Conservation (phyloP, 2,113 vertebrate genomes). For the Merops nubicus region DNA sequence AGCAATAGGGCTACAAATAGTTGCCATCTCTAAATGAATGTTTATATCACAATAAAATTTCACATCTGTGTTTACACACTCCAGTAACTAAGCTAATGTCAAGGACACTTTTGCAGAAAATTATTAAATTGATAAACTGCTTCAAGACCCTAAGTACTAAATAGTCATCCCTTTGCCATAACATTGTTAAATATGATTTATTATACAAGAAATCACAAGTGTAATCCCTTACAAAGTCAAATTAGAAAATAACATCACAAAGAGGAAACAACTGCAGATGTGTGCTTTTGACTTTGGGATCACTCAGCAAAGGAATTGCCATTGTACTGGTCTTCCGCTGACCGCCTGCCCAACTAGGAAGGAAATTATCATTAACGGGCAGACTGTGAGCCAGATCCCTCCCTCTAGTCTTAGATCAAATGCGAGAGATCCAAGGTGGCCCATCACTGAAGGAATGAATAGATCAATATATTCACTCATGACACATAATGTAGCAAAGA, state of each 20-base stretch:
- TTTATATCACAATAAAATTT: conserved; percentile 60
- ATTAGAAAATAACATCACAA: neutral
- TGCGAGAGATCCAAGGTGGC: no score
- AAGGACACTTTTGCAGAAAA: conserved; percentile 58
- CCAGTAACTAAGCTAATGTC: conserved; percentile 63
- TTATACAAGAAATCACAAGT: neutral
- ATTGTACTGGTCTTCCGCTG: no score
- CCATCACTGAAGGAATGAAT: no score
- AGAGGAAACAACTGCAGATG: neutral
- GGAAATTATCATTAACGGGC: no score
- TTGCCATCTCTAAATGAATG: conserved; percentile 16
- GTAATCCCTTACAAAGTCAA: neutral
- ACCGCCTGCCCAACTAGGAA: no score
- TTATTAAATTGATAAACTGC: conserved; percentile 64
- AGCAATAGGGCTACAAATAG: conserved; percentile 29
- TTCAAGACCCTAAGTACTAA: conserved; percentile 13
- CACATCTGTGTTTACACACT: conserved; percentile 63
- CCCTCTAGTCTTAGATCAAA: no score
- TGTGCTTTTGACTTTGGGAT: neutral
- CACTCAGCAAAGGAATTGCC: neutral
- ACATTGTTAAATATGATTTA: neutral
- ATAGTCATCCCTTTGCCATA: neutral
- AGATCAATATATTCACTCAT: no score
- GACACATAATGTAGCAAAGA: no score
- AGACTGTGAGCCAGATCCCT: no score